These are phyloP conservation scores for Ailuropoda melanoleuca DNA, from an alignment of 2,113 vertebrate species.

Conservation along the genomic window DNA sequence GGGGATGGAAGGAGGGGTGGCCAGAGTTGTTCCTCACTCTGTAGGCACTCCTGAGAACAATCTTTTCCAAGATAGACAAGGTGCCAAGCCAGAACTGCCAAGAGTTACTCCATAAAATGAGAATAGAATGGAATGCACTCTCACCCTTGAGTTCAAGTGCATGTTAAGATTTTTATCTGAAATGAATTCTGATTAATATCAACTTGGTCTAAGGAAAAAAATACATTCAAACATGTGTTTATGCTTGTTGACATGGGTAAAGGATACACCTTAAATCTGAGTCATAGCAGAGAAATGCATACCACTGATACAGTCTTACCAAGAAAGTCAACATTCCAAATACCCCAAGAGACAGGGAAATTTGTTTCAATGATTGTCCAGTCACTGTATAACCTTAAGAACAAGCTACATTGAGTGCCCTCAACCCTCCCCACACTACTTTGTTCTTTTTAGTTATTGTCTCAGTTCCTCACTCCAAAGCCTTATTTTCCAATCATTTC, in stretches of 20 bases:
- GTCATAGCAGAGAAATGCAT: constrained; percentile 27
- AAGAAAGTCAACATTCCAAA: background rate
- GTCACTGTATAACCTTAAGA: background rate
- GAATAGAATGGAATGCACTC: background rate
- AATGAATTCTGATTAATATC: constrained; percentile 57
- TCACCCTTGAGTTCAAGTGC: constrained; percentile 41
- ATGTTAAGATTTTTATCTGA: constrained; percentile 58
- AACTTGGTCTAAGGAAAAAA: constrained; percentile 39
- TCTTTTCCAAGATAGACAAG: background rate
- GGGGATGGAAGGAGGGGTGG: no score
- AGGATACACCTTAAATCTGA: constrained; percentile 26
- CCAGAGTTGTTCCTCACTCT: background rate
- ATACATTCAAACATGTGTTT: background rate
- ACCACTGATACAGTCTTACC: background rate
- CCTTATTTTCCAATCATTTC: background rate
- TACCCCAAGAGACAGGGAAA: background rate
- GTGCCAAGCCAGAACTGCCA: background rate
- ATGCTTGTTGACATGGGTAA: constrained; percentile 27
- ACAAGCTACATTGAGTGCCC: background rate
- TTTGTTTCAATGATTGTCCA: background rate
- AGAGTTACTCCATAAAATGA: background rate
- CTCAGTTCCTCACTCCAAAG: background rate
- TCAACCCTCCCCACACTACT: background rate
- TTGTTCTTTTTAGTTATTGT: constrained; percentile 3
- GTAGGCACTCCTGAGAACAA: background rate